Base-by-base conservation (phyloP, 1,140 invertebrate genomes). In the Coelopa frigida region DNA sequence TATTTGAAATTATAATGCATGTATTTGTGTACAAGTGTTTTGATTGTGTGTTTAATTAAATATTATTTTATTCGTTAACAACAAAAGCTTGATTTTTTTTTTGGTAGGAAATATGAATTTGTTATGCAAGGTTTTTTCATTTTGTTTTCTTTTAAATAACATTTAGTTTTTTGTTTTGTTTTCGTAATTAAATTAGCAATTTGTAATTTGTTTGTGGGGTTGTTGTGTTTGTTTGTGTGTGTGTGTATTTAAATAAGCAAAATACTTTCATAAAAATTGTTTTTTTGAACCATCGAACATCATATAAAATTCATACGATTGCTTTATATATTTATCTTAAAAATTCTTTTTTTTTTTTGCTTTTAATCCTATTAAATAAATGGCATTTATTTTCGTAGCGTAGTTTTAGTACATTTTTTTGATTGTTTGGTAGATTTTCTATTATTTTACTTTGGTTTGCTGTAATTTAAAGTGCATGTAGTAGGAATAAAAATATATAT, bases 41-140 rank as follows among this genome's bases (percentile, higher is more conserved):
- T n/a, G n/a, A 44, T 36, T 22, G 27, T 11, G 32, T 29, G n/a
- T 29, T 29, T 29, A 29, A 29, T 29, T 29, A 29, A n/a, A 29
- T 29, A 29, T 8, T 29, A 8, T 29, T n/a, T n/a, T n/a, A n/a
- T n/a, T n/a, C n/a, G n/a, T n/a, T n/a, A n/a, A n/a, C n/a, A n/a
- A n/a, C n/a, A n/a, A n/a, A n/a, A n/a, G n/a, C n/a, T n/a, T n/a
- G n/a, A n/a, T 49, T 58, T 66, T 53, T 44, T 39, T 29, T 41
- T 36, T 32, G 11, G 11, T 20, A 22, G 20, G 41, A 49, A 56
- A 54, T 56, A 66, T 67, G 63, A 67, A 67, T 67, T 67, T 67
- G 63, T 67, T 67, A 67, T 67, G 63, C 63, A 67, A 67, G 59
- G 51, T 60, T 66, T 66, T 60, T 65, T 46, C 10, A 21, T 54